Base-by-base conservation (phyloP, 53 echinoderm and acorn worm species). In the Patiria pectinifera region DNA sequence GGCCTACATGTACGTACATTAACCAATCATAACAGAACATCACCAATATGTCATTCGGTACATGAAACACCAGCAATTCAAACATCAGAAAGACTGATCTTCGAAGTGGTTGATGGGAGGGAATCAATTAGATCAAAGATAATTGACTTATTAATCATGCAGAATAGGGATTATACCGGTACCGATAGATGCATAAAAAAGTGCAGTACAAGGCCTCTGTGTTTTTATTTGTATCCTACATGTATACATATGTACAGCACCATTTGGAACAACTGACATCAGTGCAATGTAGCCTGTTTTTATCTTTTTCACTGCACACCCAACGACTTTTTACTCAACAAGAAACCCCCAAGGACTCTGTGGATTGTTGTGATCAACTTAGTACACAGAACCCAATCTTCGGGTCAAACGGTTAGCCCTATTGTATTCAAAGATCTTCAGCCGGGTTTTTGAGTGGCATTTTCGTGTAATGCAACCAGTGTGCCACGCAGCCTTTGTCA, bases 381-480 rank as follows among this genome's bases (percentile, higher is more conserved):
- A 80, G 59, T 82, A 9, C 53, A 7, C 74, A 22, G 83, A 60
- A 63, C 66, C 63, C 66, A 45, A 25, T 71, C 45, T 58, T 78
- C 26, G 87, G 87, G 87, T 87, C 87, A 87, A 76, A 48, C 26
- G 58, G 74, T 59, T 48, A 43, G 87, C 47, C 24, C 35, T 76
- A 87, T 87, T 87, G 87, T 87, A 87, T 87, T 87, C 87, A 87
- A 87, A 87, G 87, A 87, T 87, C 60, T 78, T 60, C 78, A 78
- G 12, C 9, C 15, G 4, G 4, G 46, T 58, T 22, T 59, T 9
- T 53, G 82, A 18, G 23, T 59, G 48, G 48, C 48, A 48, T 78
- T 60, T 53, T 53, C 53, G 53, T 77, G 87, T 87, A 60, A 49
- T 79, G 80, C 45, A 79, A 46, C 48, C 80, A 45, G 48, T 71